Percentiles rank a stretch among this genome's conserved stretches.
Evolutionary conservation across 2,113 vertebrate species (phyloP).

Genomic region (Cavia porcellus): DNA sequence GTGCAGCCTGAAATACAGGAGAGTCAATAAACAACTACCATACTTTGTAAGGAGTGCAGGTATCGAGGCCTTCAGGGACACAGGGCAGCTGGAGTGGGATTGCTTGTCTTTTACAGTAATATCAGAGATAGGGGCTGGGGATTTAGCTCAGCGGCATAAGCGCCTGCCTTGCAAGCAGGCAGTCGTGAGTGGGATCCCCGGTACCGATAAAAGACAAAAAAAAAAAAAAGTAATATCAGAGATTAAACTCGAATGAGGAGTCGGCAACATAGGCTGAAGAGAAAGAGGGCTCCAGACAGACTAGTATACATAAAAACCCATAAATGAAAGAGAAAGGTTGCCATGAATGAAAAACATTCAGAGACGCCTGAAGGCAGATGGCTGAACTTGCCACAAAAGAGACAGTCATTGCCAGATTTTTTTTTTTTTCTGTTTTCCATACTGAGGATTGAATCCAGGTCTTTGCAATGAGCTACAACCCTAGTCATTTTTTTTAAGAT

Average conservation of each 20-base stretch:
- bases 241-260: constrained; percentile 15
- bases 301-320: background rate
- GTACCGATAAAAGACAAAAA: too few relatives aligned
- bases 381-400: background rate
- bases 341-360: background rate
- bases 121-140: background rate
- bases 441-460: background rate
- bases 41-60: background rate
- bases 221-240: background rate
- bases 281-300: constrained; percentile 35
- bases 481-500: background rate
- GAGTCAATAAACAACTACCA: background rate
- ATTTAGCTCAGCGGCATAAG: too few relatives aligned
- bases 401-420: background rate
- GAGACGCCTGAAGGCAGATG: background rate
- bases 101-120: background rate
- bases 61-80: background rate
- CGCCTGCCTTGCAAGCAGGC: too few relatives aligned
- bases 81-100: background rate
- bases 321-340: background rate
- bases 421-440: background rate
- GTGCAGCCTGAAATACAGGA: background rate
- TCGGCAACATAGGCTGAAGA: background rate
- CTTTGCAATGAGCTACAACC: background rate
- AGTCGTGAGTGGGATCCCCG: too few relatives aligned